A percentile compares a stretch with the other conserved stretches of the same genome.
Evolutionary conservation across 2,797 vertebrate species (phyloP).

Genomic region (Propithecus deckenii): DNA sequence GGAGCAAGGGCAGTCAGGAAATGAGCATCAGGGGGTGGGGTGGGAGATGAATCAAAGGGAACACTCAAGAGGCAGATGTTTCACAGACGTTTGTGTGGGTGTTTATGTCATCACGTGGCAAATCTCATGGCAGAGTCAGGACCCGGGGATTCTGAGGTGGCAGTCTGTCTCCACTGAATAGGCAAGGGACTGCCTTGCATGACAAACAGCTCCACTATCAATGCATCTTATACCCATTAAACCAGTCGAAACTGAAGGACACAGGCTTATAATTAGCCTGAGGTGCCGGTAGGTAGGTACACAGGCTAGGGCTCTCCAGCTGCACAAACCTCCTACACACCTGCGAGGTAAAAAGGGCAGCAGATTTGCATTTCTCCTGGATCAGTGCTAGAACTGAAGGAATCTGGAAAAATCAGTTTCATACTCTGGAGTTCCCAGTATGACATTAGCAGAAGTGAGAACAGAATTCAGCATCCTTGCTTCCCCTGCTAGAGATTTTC

Average conservation of each 20-base stretch:
- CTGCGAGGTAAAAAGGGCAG: slow-evolving; percentile 4
- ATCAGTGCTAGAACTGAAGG: slow-evolving; percentile 3
- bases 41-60: background rate
- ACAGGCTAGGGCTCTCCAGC: background rate
- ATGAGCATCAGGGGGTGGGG: background rate
- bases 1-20: slow-evolving; percentile 54
- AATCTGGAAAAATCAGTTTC: background rate
- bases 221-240: background rate
- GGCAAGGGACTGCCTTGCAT: background rate
- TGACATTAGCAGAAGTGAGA: background rate
- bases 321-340: background rate
- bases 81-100: slow-evolving; percentile 22
- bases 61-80: slow-evolving; percentile 37
- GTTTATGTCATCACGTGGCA: slow-evolving; percentile 46
- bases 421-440: background rate
- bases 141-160: slow-evolving; percentile 12
- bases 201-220: background rate
- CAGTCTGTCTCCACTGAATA: slow-evolving; percentile 49
- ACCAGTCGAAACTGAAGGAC: background rate
- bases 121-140: slow-evolving; percentile 59
- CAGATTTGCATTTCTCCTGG: slow-evolving; percentile 29
- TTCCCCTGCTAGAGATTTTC: background rate
- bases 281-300: background rate
- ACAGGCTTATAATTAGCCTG: slow-evolving; percentile 2
- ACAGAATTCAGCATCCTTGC: background rate